A percentile compares a stretch with the other conserved stretches of the same genome.
Evolutionary conservation across 2,888 invertebrate species (phyloP).

Genomic region (Apamea anceps): DNA sequence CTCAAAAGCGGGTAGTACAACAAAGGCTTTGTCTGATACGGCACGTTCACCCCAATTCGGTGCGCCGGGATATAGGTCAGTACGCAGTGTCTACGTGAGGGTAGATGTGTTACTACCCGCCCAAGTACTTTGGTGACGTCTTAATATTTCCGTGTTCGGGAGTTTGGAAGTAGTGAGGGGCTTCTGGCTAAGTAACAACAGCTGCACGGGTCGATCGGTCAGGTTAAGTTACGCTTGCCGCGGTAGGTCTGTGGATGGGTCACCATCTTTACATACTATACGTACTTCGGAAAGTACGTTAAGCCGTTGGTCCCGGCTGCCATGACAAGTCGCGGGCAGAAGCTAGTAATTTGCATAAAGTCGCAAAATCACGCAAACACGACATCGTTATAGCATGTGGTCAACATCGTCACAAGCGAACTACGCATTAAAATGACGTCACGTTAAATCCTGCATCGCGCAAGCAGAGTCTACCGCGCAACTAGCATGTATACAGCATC

Average conservation of each 20-base stretch:
- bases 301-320: no score
- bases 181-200: background rate
- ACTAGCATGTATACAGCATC: no score
- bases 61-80: slow-evolving; percentile 54
- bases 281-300: background rate
- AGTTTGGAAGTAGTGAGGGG: background rate
- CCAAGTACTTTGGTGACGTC: background rate
- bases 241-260: background rate
- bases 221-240: no score
- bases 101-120: slow-evolving; percentile 28
- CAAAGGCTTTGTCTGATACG: slow-evolving; percentile 53
- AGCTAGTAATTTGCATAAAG: background rate
- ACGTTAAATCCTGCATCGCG: no score
- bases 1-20: slow-evolving; percentile 23
- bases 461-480: no score
- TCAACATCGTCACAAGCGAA: no score
- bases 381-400: background rate
- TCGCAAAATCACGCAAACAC: background rate
- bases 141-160: background rate
- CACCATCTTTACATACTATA: background rate
- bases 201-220: background rate
- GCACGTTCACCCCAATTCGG: slow-evolving; percentile 52
- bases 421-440: no score
- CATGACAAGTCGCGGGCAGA: no score
- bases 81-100: slow-evolving; percentile 38